Base-by-base conservation (phyloP, 2,888 invertebrate species). In the Zaprionus bogoriensis region DNA sequence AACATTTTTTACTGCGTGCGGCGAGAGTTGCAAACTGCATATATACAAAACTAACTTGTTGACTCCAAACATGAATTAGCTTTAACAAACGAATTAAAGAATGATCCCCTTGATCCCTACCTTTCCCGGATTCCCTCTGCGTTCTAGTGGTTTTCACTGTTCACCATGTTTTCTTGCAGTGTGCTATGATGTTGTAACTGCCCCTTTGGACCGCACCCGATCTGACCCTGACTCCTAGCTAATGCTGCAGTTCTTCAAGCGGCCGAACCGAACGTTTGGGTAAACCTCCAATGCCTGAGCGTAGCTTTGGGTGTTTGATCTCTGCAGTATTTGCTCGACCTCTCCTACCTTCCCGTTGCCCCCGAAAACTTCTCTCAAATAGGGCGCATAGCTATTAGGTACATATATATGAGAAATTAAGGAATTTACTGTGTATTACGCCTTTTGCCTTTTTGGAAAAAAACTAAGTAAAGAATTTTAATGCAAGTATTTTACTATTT, bases 1-100 rank as follows among this genome's bases (percentile, higher is more conserved):
- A 68, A 72, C 69, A 74, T 80, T 82, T 82, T 82, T 78, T 81
- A 84, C 78, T 73, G 51, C 38, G 60, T 65, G 52, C 59, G 66
- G 55, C 69, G 52, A 59, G 76, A 63, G 76, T 82, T 68, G 48
- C 65, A 62, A 57, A 48, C n/a, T 63, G 42, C 27, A 48, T 32
- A 51, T 51, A 51, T 36, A 52, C 25, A 54, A 47, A 41, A 39
- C 61, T 25, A 63, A 71, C 51, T 57, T 67, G 72, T 71, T 67
- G 59, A 67, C 65, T 82, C 76, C 73, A 68, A 79, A 45, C 62
- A 36, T 61, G 62, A 82, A 79, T 65, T 79, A 80, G 79, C 79
- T 80, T 80, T 80, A 80, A 82, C 69, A 74, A n/a, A 52, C 7
- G 27, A 57, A 36, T 25, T 52, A 36, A 62, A 47, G 23, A 57